Evolutionary conservation across 2,797 vertebrate species (phyloP).

Genomic region (Lacerta bilineata): DNA sequence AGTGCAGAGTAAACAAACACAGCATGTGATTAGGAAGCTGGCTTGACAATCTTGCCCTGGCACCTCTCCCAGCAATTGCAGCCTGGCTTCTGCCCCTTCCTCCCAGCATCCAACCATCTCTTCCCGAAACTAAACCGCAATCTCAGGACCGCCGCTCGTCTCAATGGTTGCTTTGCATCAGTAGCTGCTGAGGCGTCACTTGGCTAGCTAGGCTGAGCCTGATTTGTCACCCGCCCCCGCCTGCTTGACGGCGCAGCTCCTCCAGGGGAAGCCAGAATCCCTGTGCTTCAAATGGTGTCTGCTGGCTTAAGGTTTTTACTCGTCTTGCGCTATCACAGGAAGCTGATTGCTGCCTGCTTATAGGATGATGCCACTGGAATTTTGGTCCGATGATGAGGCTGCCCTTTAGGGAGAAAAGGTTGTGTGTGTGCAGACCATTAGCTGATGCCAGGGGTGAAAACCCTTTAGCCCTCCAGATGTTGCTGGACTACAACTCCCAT

Average conservation of each 20-base stretch:
- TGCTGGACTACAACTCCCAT: too few relatives aligned
- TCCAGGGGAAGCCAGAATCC: slow-evolving; percentile 12
- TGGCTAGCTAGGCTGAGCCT: slow-evolving; percentile 46
- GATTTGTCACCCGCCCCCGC: slow-evolving; percentile 41
- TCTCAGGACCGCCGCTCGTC: slow-evolving; percentile 35
- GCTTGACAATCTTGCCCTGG: slow-evolving; percentile 30
- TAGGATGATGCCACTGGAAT: not conserved
- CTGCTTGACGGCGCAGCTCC: slow-evolving; percentile 17
- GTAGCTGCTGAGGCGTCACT: slow-evolving; percentile 42
- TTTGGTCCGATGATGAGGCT: not conserved
- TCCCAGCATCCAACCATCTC: not conserved
- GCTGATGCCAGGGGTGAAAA: too few relatives aligned
- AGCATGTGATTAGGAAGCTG: slow-evolving; percentile 62
- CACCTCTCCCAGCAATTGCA: slow-evolving; percentile 51
- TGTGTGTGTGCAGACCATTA: too few relatives aligned
- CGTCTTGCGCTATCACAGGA: not conserved
- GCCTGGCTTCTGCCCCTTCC: slow-evolving; percentile 58
- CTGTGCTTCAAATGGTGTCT: not conserved
- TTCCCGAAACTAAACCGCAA: not conserved
- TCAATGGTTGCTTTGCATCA: slow-evolving; percentile 45
- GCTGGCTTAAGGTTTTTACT: not conserved
- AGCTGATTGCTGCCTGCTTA: not conserved
- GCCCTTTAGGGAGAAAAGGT: not conserved
- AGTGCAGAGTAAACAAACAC: slow-evolving; percentile 67
- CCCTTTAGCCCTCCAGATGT: too few relatives aligned